Evolutionary conservation across 2,797 vertebrate species (phyloP), one percentile per base, ranked within the genome.

Genomic region (Sebastes dallii): DNA sequence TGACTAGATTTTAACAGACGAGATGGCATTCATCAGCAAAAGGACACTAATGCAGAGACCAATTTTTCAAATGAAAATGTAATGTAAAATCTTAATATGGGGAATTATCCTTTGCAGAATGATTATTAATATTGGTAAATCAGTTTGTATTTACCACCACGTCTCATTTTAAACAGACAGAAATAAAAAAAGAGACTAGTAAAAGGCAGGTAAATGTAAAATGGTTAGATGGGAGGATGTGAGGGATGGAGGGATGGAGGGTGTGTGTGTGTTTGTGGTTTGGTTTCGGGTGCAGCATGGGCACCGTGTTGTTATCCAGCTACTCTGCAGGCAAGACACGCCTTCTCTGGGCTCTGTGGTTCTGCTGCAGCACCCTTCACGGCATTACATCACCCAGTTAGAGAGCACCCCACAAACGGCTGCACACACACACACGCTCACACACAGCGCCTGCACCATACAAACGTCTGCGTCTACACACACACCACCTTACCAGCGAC

Each of bases 361-460:
- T 90, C 86, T 93, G 87, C 91, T 93, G 92, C 92, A 93, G 91
- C 91, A 91, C 80, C 88, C 86, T 94, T 89, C 87, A 87, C 66
- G 64, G 84, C 93, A 94, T 94, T 93, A 93, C 92, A 91, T 94
- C 92, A 93, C 89, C 89, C 86, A 86, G 83, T 73, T 77, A 87
- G 72, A 91, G 76, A 89, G 91, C 85, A 80, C 80, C 80, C 80
- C 81, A 76, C 84, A 29, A 72, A 81, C 61, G 69, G 72, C 60
- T 59, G 39, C 67, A 50, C 9, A 46, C 59, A 42, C 25, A 13
- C 25, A 34, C 27, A 13, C 27, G 20, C 46, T 18, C 42, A 66
- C 64, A 20, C 58, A 66, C 12, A 29, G 27, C 24, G 18, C 65
- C 55, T 32, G 22, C 55, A 71, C 13, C 65, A 16, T 13, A 64